A percentile compares a stretch with the other conserved stretches of the same genome.
These are phyloP conservation scores for Cyclargus thomasi DNA, from an alignment of 1,140 invertebrate species.

Conservation along the genomic window DNA sequence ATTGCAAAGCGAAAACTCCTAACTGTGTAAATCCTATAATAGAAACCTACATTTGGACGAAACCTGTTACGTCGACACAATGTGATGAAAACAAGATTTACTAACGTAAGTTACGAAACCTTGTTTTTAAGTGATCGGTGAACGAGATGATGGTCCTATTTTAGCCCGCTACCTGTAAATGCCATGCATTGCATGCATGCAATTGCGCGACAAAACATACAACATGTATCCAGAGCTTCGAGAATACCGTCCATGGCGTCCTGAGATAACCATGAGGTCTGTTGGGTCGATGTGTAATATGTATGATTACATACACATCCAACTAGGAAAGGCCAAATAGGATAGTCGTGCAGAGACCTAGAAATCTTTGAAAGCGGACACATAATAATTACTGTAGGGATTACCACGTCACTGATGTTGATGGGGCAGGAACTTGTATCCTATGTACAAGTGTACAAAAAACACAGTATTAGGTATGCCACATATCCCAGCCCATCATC, in stretches of 20 bases:
- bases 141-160: background rate
- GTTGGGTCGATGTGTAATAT: background rate
- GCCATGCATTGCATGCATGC: slow-evolving; percentile 11
- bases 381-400: background rate
- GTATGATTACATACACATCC: slow-evolving; percentile 2
- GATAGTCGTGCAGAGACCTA: slow-evolving; percentile 8
- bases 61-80: background rate
- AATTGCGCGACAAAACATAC: background rate
- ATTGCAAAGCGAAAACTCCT: background rate
- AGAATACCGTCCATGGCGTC: background rate
- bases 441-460: slow-evolving; percentile 11
- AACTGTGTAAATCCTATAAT: background rate
- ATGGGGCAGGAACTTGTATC: background rate
- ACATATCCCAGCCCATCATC: background rate
- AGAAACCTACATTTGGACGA: background rate
- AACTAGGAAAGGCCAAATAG: slow-evolving; percentile 9
- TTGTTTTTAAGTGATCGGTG: background rate
- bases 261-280: background rate
- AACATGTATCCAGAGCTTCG: background rate
- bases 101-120: background rate
- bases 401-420: slow-evolving; percentile 15
- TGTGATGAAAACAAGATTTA: slow-evolving; percentile 2
- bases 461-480: background rate
- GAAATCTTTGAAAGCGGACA: background rate
- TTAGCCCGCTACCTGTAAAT: background rate